Conservation (phyloP, 2,113 vertebrate genomes). For the Clarias macrocephalus region DNA sequence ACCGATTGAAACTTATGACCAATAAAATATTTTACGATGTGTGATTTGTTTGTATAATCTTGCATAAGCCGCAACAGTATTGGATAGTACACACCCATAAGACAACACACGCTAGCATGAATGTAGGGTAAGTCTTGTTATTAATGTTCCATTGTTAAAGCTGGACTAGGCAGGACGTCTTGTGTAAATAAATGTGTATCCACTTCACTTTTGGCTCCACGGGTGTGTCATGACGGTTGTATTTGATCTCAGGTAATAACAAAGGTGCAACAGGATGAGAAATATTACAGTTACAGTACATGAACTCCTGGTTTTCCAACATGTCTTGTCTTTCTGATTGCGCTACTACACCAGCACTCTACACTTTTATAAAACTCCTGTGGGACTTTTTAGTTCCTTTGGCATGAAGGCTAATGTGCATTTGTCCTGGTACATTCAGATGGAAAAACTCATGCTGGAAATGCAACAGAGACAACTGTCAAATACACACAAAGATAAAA, state of each 20-base stretch:
- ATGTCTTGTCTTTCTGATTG: neutral
- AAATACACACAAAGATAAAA: neutral
- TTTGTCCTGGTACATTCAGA: neutral
- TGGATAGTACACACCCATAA: neutral
- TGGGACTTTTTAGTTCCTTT: neutral
- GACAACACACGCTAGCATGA: neutral
- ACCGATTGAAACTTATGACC: neutral
- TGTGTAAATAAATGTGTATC: neutral
- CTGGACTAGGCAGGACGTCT: neutral
- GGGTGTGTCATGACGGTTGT: neutral
- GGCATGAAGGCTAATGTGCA: neutral
- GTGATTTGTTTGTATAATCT: neutral
- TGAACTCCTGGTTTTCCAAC: neutral
- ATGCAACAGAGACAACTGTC: neutral
- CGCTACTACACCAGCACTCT: neutral
- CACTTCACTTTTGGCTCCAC: neutral
- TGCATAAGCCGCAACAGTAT: neutral
- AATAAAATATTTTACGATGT: neutral
- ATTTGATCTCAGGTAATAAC: constrained; percentile 2
- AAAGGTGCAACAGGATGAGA: neutral
- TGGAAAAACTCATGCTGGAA: neutral
- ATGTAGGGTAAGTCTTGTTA: neutral
- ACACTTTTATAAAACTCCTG: neutral
- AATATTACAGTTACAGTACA: neutral
- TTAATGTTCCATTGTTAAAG: neutral